A percentile compares a stretch with the other conserved stretches of the same genome.
phyloP scores from a whole-genome alignment of 2,113 vertebrate genomes.

The Antigone vipio region DNA sequence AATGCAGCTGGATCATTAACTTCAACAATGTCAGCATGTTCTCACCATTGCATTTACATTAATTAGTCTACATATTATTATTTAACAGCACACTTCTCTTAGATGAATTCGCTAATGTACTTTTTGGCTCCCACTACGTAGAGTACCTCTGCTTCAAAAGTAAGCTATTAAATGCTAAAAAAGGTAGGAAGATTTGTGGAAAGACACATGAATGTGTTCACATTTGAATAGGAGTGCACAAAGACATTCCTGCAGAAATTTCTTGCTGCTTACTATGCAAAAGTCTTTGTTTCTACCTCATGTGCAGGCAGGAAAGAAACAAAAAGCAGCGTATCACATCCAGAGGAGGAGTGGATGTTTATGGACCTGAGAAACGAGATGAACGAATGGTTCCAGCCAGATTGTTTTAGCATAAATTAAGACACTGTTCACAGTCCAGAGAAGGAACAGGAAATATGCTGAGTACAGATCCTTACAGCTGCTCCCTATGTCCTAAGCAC shows the following conservation, averaged over 20 bases:
- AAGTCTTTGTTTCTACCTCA: not conserved
- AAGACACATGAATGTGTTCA: not conserved
- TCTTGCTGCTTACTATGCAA: not conserved
- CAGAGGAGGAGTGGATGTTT: not conserved
- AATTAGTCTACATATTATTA: constrained; percentile 43
- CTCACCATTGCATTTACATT: constrained; percentile 47
- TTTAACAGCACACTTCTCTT: constrained; percentile 45
- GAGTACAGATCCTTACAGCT: not conserved
- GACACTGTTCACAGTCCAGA: not conserved
- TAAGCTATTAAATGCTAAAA: not conserved
- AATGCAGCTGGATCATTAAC: constrained; percentile 59
- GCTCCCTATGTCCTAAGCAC: not conserved
- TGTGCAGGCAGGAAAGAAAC: not conserved
- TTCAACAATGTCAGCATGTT: constrained; percentile 51
- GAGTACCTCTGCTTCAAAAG: not conserved
- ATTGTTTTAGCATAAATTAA: not conserved
- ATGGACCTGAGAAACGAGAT: not conserved
- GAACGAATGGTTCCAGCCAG: not conserved
- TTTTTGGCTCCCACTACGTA: not conserved
- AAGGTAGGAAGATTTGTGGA: not conserved
- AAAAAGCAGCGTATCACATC: not conserved
- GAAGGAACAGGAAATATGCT: not conserved
- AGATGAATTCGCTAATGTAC: constrained; percentile 45
- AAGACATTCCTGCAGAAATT: not conserved
- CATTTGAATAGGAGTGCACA: not conserved